phyloP scores from a whole-genome alignment of 2,797 vertebrate species.

The Peromyscus nudipes region DNA sequence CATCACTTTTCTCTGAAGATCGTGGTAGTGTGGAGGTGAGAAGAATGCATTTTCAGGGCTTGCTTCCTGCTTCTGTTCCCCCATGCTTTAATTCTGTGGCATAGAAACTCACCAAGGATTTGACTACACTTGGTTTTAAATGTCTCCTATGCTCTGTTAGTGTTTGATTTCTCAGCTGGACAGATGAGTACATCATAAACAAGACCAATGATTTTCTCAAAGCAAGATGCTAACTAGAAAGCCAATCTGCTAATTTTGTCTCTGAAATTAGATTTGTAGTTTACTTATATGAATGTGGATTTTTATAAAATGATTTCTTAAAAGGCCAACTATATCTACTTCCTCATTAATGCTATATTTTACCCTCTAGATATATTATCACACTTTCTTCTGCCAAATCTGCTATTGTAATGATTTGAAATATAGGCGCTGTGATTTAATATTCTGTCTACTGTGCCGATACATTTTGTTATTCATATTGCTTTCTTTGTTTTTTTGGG shows the following conservation, averaged over 20 bases:
- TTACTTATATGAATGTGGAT: conserved; percentile 33
- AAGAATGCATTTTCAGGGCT: neutral
- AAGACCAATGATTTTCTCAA: conserved; percentile 15
- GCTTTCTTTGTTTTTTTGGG: neutral
- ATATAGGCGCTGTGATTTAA: conserved; percentile 68
- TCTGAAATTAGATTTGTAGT: conserved; percentile 50
- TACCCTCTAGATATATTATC: conserved; percentile 8
- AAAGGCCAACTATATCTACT: neutral
- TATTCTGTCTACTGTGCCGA: conserved; percentile 41
- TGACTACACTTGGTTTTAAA: conserved; percentile 24
- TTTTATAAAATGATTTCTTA: conserved; percentile 53
- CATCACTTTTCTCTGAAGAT: conserved; percentile 50
- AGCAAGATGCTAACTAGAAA: conserved; percentile 39
- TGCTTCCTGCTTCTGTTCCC: neutral
- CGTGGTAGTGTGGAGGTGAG: neutral
- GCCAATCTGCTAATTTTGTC: neutral
- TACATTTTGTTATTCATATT: conserved; percentile 65
- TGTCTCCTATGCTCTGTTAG: neutral
- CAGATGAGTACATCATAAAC: neutral
- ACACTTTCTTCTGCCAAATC: neutral
- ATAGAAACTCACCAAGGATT: conserved; percentile 47
- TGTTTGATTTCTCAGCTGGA: conserved; percentile 58
- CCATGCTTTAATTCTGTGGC: conserved; percentile 57
- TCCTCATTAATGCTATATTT: conserved; percentile 17
- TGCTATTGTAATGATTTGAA: conserved; percentile 52